A percentile compares a stretch with the other conserved stretches of the same genome.
These are phyloP conservation scores for Urophycis tenuis DNA, from an alignment of 2,797 vertebrate genomes.

Conservation along the genomic window DNA sequence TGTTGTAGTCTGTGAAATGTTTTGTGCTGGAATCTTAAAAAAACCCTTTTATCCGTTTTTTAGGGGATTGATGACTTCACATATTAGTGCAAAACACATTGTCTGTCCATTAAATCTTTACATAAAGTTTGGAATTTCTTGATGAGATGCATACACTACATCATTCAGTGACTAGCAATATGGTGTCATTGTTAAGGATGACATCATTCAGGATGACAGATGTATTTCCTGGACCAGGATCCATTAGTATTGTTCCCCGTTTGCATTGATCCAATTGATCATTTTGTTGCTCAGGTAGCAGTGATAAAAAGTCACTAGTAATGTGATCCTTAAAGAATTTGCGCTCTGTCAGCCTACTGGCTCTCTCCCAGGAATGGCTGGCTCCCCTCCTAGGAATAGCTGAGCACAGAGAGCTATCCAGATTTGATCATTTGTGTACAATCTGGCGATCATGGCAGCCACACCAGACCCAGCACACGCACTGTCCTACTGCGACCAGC, in stretches of 20 bases:
- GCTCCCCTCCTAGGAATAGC: neutral
- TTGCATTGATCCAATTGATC: neutral
- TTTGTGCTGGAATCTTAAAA: neutral
- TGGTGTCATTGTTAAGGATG: neutral
- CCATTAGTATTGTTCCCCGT: no score
- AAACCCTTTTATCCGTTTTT: neutral
- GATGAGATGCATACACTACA: neutral
- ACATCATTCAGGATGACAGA: neutral
- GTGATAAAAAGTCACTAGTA: neutral
- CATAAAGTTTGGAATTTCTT: neutral
- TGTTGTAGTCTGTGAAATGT: neutral
- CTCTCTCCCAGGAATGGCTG: neutral
- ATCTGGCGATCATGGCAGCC: neutral
- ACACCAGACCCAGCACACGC: constrained; percentile 4
- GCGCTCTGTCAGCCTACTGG: neutral
- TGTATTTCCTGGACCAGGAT: neutral
- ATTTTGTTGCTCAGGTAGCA: neutral
- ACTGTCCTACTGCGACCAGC: constrained; percentile 22
- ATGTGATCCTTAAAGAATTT: neutral
- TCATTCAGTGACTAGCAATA: no score
- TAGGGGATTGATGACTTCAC: neutral
- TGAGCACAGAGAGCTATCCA: neutral
- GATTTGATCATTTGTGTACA: neutral
- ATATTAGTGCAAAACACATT: neutral
- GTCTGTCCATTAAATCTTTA: neutral